Evolutionary conservation across 1,140 invertebrate genomes (phyloP).

Genomic region (Drosophila teissieri): DNA sequence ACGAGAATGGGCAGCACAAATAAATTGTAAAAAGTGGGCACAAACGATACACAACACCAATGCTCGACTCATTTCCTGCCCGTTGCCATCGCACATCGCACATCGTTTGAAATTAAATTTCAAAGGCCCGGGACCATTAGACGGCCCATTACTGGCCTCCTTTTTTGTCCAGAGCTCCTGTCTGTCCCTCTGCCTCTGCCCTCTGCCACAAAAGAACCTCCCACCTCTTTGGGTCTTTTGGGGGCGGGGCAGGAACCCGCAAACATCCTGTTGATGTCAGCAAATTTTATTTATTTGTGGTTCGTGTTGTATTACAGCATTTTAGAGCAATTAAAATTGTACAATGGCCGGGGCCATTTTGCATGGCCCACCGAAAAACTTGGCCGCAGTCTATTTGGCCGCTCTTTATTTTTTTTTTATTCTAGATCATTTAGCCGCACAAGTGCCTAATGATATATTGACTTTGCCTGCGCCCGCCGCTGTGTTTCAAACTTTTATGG

Average conservation of each 20-base stretch:
- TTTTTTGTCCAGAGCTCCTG: constrained; percentile 20
- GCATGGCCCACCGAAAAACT: constrained; percentile 29
- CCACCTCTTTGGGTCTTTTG: too few relatives aligned
- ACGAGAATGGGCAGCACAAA: constrained; percentile 57
- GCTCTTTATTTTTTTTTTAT: constrained; percentile 66
- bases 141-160: constrained; percentile 49
- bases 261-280: constrained; percentile 82
- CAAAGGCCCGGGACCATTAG: constrained; percentile 65
- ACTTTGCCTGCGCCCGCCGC: constrained; percentile 30
- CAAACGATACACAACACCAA: constrained; percentile 44
- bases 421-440: constrained; percentile 55
- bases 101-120: constrained; percentile 56
- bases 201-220: not conserved
- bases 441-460: constrained; percentile 79
- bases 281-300: constrained; percentile 83
- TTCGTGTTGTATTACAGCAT: constrained; percentile 81
- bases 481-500: constrained; percentile 37
- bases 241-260: constrained; percentile 59
- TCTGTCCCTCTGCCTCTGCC: not conserved
- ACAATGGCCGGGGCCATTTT: constrained; percentile 59
- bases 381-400: constrained; percentile 48
- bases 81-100: not conserved
- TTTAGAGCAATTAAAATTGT: constrained; percentile 83
- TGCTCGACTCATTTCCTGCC: constrained; percentile 64
- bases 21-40: constrained; percentile 57